Evolutionary conservation across 2,797 vertebrate genomes (phyloP).

Genomic region (Gallirallus australis): DNA sequence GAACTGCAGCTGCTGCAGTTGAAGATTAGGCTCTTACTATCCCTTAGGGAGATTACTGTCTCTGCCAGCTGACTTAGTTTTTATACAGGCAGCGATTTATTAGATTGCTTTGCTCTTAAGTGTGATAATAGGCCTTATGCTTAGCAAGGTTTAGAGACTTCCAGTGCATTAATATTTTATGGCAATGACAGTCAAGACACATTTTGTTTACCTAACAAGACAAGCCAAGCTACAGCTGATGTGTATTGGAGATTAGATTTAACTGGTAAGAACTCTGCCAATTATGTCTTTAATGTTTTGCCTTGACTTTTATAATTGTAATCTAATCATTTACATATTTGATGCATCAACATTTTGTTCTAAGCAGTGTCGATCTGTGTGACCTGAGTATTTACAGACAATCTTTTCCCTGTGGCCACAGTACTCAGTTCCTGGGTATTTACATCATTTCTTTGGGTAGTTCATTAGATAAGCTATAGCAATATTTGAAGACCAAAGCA

Average conservation of each 20-base stretch:
- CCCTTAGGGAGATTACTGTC: conserved; percentile 83
- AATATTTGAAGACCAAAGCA: background rate
- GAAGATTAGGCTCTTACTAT: conserved; percentile 83
- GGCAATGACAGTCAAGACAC: conserved; percentile 83
- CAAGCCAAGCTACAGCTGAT: conserved; percentile 78
- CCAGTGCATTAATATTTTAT: conserved; percentile 88
- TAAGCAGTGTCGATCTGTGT: conserved; percentile 8
- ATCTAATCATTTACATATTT: conserved; percentile 72
- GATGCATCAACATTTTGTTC: conserved; percentile 35
- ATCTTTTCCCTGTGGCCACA: background rate
- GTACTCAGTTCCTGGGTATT: background rate
- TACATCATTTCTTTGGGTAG: background rate
- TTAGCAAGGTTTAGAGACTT: conserved; percentile 88
- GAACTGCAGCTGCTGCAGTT: conserved; percentile 80
- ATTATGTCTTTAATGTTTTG: conserved; percentile 69
- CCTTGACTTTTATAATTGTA: conserved; percentile 67
- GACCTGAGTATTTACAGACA: background rate
- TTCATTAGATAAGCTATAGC: background rate
- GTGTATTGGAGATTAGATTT: conserved; percentile 76
- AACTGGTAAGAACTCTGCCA: conserved; percentile 70
- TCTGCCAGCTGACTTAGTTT: conserved; percentile 86
- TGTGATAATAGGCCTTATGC: conserved; percentile 87
- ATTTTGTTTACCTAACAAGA: conserved; percentile 88
- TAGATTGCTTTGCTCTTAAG: conserved; percentile 87
- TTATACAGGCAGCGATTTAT: conserved; percentile 84